Percentiles rank a stretch among this genome's conserved stretches.
These are phyloP conservation scores for Tridacna gigas DNA, from an alignment of 2,888 invertebrate species.

Conservation along the genomic window DNA sequence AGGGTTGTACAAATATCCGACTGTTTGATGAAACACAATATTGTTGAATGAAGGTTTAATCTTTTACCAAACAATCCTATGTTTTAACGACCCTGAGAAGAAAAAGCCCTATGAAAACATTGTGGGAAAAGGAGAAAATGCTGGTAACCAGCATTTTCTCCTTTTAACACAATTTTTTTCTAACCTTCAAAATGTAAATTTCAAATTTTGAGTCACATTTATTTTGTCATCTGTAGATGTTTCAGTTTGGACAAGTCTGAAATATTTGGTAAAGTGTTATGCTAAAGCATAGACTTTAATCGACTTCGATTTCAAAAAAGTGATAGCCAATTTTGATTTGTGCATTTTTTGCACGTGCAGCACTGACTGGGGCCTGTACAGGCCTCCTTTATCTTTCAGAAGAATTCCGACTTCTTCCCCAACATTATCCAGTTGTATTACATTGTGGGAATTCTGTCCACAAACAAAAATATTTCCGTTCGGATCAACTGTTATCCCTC, in stretches of 20 bases:
- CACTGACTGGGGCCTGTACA: constrained; percentile 55
- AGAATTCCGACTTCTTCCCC: constrained; percentile 51
- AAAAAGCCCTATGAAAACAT: neutral
- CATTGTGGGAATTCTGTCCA: constrained; percentile 61
- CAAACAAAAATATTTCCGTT: constrained; percentile 56
- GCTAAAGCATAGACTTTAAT: constrained; percentile 55
- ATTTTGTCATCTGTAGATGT: neutral
- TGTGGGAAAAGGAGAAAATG: constrained; percentile 19
- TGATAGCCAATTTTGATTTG: constrained; percentile 39
- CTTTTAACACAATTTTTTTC: neutral
- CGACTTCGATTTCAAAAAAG: constrained; percentile 57
- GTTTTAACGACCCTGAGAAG: no score
- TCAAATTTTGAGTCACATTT: neutral
- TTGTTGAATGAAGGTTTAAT: no score
- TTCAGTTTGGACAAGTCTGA: neutral
- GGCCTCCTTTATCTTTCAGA: constrained; percentile 37
- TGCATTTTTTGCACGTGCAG: constrained; percentile 42
- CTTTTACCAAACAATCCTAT: neutral
- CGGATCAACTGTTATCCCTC: constrained; percentile 51
- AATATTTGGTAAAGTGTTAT: constrained; percentile 15
- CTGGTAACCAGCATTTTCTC: neutral
- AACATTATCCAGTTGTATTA: constrained; percentile 48
- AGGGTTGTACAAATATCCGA: no score
- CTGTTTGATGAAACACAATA: neutral
- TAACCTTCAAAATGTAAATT: no score